Evolutionary conservation across 2,797 vertebrate genomes (phyloP), one percentile per base, ranked within the genome.

Genomic region (Discoglossus pictus): DNA sequence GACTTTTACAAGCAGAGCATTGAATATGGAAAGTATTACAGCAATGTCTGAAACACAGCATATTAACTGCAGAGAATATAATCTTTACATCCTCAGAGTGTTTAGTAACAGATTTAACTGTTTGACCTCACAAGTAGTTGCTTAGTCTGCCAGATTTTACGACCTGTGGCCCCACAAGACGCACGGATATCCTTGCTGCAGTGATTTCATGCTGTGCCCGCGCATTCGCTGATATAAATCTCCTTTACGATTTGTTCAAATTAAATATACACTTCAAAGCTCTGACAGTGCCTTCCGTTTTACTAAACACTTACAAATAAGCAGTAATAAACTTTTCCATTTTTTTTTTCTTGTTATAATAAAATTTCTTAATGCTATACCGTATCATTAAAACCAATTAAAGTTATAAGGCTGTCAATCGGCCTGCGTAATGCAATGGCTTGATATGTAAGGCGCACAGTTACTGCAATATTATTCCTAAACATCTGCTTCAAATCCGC

Each of bases 351-450:
- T 10, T 46, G 38, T 48, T 23, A 47, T 56, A 62, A 42, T 35
- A 52, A 50, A 24, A 34, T 13, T 17, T 36, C 23, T 62, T 40
- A 38, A 31, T 47, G 51, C 20, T 46, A 81, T 43, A 79, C 76
- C 25, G 62, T 78, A 75, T 79, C 60, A 72, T 82, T 85, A 84
- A 64, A 75, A 79, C 79, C 83, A 84, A 87, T 87, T 86, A 85
- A 79, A 73, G 85, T 79, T 82, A 80, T 79, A 80, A 78, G 72
- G 76, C 75, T 11, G 72, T 81, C 85, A 85, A 70, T 84, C 84
- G 75, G 39, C 58, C 42, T 43, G 40, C 64, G 20, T 9, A 48
- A 7, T 36, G 27, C 17, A 46, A 31, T 43, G 40, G 40, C 8
- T 62, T 50, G 8, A 38, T 12, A 13, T 16, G 35, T 15, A 36